Evolutionary conservation across 2,888 invertebrate genomes (phyloP).

Genomic region (Allacma fusca): DNA sequence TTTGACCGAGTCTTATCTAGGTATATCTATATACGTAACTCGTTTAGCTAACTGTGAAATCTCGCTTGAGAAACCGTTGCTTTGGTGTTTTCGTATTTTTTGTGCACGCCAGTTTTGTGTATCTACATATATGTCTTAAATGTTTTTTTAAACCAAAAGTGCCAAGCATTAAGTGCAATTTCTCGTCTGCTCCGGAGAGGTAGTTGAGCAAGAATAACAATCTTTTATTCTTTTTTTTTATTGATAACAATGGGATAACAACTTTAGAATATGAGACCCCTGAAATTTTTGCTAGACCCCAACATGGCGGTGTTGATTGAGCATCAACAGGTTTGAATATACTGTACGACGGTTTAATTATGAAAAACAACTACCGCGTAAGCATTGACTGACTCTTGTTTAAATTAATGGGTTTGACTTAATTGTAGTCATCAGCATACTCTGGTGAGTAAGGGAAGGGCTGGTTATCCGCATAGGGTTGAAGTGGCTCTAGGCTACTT

Average conservation of each 20-base stretch:
- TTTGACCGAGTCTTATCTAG: too few species aligned
- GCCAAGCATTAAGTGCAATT: too few species aligned
- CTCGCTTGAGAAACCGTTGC: too few species aligned
- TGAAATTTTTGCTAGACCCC: slow-evolving; percentile 37
- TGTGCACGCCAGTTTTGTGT: too few species aligned
- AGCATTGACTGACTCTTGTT: slow-evolving; percentile 31
- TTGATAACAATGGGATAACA: slow-evolving; percentile 24
- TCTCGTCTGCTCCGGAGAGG: too few species aligned
- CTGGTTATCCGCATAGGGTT: slow-evolving; percentile 22
- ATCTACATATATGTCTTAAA: too few species aligned
- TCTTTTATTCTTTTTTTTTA: slow-evolving; percentile 42
- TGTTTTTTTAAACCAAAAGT: too few species aligned
- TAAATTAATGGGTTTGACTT: slow-evolving; percentile 10
- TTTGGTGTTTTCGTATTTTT: too few species aligned
- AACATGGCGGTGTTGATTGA: slow-evolving; percentile 34
- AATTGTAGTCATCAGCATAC: slow-evolving; percentile 41
- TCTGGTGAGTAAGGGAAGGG: slow-evolving; percentile 30
- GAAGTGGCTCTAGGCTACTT: slow-evolving; percentile 11
- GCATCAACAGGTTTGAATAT: slow-evolving; percentile 20
- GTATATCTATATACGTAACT: too few species aligned
- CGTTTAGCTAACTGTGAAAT: too few species aligned
- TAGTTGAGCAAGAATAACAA: slow-evolving; percentile 32
- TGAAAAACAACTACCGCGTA: neutral
- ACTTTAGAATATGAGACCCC: slow-evolving; percentile 21
- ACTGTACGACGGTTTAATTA: neutral